Conservation (phyloP, 2,888 invertebrate species). For the Oligia strigilis region DNA sequence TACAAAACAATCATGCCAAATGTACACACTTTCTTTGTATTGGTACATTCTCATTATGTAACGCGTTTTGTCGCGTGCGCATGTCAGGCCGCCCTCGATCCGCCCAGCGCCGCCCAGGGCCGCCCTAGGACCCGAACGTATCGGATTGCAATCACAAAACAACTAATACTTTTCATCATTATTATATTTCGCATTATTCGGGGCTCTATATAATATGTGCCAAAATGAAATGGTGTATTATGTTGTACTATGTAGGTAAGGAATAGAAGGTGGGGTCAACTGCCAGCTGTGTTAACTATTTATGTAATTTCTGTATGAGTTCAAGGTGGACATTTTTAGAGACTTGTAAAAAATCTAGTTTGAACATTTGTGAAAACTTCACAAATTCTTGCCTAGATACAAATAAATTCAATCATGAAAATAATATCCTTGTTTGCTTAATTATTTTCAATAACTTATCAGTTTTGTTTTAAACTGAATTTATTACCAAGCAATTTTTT, state of each 20-base stretch:
- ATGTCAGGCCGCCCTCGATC: conserved; percentile 81
- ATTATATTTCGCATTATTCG: conserved; percentile 69
- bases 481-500: too few relatives aligned
- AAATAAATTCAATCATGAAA: background rate
- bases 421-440: background rate
- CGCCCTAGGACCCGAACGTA: conserved; percentile 69
- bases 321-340: background rate
- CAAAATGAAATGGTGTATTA: conserved; percentile 35
- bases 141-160: conserved; percentile 77
- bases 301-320: background rate
- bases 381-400: background rate
- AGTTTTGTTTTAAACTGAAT: background rate
- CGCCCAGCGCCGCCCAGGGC: conserved; percentile 78
- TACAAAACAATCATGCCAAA: conserved; percentile 45
- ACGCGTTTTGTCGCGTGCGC: conserved; percentile 79
- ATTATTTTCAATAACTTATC: background rate
- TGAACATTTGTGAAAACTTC: too few relatives aligned
- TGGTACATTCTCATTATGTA: conserved; percentile 57
- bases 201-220: conserved; percentile 47
- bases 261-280: conserved; percentile 5
- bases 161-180: conserved; percentile 71
- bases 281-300: conserved; percentile 3
- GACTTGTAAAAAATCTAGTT: background rate
- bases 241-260: conserved; percentile 15
- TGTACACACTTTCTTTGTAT: conserved; percentile 66